Base-by-base conservation (phyloP, 2,797 vertebrate genomes). In the Thunnus albacares region DNA sequence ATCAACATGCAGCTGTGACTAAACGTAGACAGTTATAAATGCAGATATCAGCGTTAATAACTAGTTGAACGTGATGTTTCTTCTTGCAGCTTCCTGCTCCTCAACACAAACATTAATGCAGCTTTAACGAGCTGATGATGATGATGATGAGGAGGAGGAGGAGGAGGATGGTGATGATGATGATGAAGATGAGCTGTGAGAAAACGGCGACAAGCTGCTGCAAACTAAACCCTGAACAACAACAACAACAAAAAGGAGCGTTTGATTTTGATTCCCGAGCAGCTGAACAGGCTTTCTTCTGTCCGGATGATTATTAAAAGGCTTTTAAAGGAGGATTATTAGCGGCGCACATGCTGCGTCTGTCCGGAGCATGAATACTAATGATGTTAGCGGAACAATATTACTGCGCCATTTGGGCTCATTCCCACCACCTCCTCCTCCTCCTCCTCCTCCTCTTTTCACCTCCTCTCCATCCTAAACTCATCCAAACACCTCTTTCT, bases 341-440 rank as follows among this genome's bases (percentile, higher is more conserved):
- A 66, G 68, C 65, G 49, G 69, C 66, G 65, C 58, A 33, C 79
- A 71, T 35, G 80, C 77, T 80, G 73, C 74, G 79, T 84, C 86
- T 83, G 82, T 71, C 49, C 51, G 18, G 68, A 58, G 75, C 83
- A 90, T 90, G 92, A 90, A 92, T 93, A 91, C 87, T 92, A 65
- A 92, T 76, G 88, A 76, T 70, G 68, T 89, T 89, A 91, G 64
- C 71, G 72, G 77, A 79, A 90, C 88, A 91, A 91, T 89, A 59
- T 91, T 75, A 80, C 22, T 75, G 78, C 80, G 92, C 89, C 95
- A 96, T 96, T 96, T 96, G 95, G 94, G 94, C 74, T 9, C 91
- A 85, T 96, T 96, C 96, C 95, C 95, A 96, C 94, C 90, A 75
- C 81, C 75, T n/a, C 71, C 63, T 4, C 80, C 73, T 9, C 59